Evolutionary conservation across 2,888 invertebrate species (phyloP), one percentile per base, ranked within the genome.

Genomic region (Coecobrya sp.): DNA sequence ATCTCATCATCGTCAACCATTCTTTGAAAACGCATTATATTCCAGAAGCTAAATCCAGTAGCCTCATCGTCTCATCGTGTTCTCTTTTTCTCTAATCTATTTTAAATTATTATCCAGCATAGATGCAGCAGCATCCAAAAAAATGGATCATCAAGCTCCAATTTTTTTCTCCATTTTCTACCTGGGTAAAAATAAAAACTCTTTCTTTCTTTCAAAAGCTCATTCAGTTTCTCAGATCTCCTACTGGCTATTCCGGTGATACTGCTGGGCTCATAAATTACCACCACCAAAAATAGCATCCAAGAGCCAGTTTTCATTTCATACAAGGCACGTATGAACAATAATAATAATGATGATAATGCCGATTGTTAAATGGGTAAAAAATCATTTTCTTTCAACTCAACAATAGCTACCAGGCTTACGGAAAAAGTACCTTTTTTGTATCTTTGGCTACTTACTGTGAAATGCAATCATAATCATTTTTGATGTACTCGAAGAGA

Each of bases 231-330:
- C 73, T 13, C 45, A 81, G 36, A 27, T 81, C 55, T 81, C 55
- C 81, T 27, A 81, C 81, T 30, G 55, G 55, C 27, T 81, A 55
- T 55, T 81, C 59, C 55, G 49, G 76, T 25, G 30, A 36, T 65
- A 16, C 85, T 76, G 70, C 90, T 90, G 90, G 8, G 90, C 59
- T 79, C 76, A 79, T 85, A 90, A 90, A 90, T 90, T 90, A 85
- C 84, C 45, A 45, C 45, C 36, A 76, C 76, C 49, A 45, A 49
- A 76, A 76, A 49, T 49, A 49, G 49, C 3, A 62, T 70, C 49
- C 76, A 76, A 22, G 4, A 76, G 76, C 25, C 36, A 36, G 36
- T 2, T 4, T 36, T 36, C 36, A 36, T 36, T 36, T 36, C 36
- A 36, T 36, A 36, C 7, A 36, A 65, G 27, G 11, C 11, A 65